Conservation (phyloP, 2,113 vertebrate species). For the Butorides virescens region DNA sequence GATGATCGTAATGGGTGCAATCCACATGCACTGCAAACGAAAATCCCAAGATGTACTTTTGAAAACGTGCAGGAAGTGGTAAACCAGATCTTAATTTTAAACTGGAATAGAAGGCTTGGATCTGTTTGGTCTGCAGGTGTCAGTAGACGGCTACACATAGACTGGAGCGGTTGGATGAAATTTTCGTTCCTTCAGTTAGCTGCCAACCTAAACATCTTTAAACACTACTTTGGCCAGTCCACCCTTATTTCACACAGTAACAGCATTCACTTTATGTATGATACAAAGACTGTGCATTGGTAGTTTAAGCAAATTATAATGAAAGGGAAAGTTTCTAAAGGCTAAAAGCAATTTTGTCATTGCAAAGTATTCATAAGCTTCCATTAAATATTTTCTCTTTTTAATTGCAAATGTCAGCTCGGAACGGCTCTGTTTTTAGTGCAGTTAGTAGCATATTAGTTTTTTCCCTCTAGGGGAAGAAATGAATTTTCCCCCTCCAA, state of each 20-base stretch:
- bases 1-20: no score
- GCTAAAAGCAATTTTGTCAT: not conserved
- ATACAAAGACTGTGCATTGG: not conserved
- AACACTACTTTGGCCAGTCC: not conserved
- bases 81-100: not conserved
- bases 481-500: not conserved
- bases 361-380: not conserved
- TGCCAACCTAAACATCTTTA: not conserved
- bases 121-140: not conserved
- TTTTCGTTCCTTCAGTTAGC: not conserved
- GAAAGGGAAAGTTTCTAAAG: not conserved
- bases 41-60: not conserved
- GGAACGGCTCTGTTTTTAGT: not conserved
- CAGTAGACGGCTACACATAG: rapidly evolving
- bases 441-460: not conserved
- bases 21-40: not conserved
- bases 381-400: slow-evolving; percentile 36
- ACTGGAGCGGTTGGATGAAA: not conserved
- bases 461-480: not conserved
- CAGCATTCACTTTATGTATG: not conserved
- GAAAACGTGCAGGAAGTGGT: not conserved
- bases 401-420: slow-evolving; percentile 43
- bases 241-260: not conserved
- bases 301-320: not conserved
- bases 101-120: not conserved